Conservation (phyloP, 2,888 invertebrate genomes). For the Troides oblongomaculatus region DNA sequence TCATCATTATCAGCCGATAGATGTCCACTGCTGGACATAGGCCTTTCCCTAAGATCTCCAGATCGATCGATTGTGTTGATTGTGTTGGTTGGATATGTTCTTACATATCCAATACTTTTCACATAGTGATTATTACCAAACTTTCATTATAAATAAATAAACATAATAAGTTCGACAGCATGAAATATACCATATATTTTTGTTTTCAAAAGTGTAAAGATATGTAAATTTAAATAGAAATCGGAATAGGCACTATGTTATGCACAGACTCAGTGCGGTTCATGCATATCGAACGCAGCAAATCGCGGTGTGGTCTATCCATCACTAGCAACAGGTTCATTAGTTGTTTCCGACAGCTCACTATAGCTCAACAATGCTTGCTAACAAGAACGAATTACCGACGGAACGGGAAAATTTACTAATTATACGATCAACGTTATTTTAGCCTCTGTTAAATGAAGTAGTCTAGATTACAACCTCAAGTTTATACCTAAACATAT, state of each 20-base stretch:
- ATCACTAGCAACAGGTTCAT: conserved; percentile 68
- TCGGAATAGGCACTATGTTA: neutral
- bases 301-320: conserved; percentile 44
- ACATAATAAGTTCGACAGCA: no score
- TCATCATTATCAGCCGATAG: no score
- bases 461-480: no score
- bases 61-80: no score
- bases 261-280: neutral
- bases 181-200: no score
- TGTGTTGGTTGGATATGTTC: no score
- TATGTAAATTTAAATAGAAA: conserved; percentile 1
- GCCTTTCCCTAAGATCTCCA: no score
- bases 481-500: no score
- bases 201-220: conserved; percentile 23
- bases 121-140: no score
- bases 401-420: conserved; percentile 2
- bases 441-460: neutral
- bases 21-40: no score
- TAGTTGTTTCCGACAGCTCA: conserved; percentile 59
- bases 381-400: conserved; percentile 40
- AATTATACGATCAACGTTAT: conserved; percentile 5
- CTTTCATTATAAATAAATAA: no score
- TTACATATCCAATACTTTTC: no score
- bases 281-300: conserved; percentile 5
- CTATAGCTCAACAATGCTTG: conserved; percentile 44